These are phyloP conservation scores for Patella vulgata DNA, from an alignment of 1,140 invertebrate genomes.

Conservation along the genomic window DNA sequence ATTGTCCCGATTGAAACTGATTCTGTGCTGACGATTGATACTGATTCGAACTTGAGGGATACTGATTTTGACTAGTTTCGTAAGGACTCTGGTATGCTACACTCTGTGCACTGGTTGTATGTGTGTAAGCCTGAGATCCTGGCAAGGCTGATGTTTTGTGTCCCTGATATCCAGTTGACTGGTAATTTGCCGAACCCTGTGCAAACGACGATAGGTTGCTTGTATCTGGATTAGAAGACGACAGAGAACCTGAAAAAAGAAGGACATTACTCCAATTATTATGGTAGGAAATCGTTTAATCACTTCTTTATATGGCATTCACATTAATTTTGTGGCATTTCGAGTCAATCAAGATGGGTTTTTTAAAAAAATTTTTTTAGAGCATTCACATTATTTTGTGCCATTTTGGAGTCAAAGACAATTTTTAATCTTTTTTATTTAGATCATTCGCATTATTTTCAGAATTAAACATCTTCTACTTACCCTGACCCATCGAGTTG, in stretches of 20 bases:
- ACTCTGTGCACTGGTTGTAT: constrained; percentile 31
- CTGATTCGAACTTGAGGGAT: constrained; percentile 35
- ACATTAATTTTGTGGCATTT: too few species aligned
- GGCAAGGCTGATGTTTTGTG: constrained; percentile 36
- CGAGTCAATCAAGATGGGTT: too few species aligned
- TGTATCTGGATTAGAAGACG: constrained; percentile 37
- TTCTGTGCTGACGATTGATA: constrained; percentile 24
- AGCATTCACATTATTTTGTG: too few species aligned
- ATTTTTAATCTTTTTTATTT: too few species aligned
- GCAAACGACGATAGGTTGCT: constrained; percentile 13
- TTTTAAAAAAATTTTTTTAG: too few species aligned
- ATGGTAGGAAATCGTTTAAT: too few species aligned
- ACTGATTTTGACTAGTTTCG: constrained; percentile 49
- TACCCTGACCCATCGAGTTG: constrained; percentile 33
- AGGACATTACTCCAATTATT: neutral
- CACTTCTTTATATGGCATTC: too few species aligned
- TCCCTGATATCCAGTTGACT: constrained; percentile 20
- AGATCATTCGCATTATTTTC: too few species aligned
- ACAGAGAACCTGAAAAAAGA: constrained; percentile 38
- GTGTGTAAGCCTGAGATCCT: constrained; percentile 26
- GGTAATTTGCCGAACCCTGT: constrained; percentile 19
- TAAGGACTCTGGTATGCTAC: constrained; percentile 38
- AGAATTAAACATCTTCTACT: constrained; percentile 2
- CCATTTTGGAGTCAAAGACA: too few species aligned
- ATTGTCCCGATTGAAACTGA: constrained; percentile 15